Evolutionary conservation across 2,888 invertebrate genomes (phyloP), one percentile per base, ranked within the genome.

Genomic region (Pimpla rufipes): DNA sequence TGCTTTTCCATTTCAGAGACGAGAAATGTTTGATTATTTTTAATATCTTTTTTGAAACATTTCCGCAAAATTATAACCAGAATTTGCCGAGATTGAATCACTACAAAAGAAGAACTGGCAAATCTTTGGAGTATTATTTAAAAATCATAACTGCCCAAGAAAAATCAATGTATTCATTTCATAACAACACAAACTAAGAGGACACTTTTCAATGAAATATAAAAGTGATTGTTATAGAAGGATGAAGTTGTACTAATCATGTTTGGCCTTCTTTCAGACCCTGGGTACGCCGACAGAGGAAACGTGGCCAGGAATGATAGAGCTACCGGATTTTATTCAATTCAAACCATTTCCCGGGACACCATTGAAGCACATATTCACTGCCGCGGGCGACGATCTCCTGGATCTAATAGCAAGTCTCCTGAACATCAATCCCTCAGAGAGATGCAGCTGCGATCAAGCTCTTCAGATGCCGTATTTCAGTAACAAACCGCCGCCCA

Each of bases 231-330:
- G 29, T 5, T 5, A 29, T 5, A 29, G 11, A 11, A 55, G 13
- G 0, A n/a, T n/a, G n/a, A 55, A 52, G 11, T 5, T 55, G 5
- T 52, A 11, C 5, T 11, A 11, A 55, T 23, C 13, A 13, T 16
- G 18, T 18, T 47, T 29, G 21, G 55, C 8, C 18, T 21, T 75
- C 74, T 86, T 87, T 64, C 52, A 93, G 93, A 93, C 93, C 23
- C 95, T 99, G 87, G 99, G 99, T 7, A 98, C 98, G 66, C 99
- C 99, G 0, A 96, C 95, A 21, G 98, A 98, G 89, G 97, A 97
- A 86, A 97, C 95, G 76, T 99, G 99, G 99, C 98, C 98, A 8
- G 96, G 97, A 47, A 94, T 97, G 92, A 96, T 95, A 77, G 95
- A 94, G 75, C 93, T 99, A 64, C 97, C 98, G 13, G 99, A 99